Conservation (phyloP, 2,888 invertebrate species). For the Parnassius glacialis region DNA sequence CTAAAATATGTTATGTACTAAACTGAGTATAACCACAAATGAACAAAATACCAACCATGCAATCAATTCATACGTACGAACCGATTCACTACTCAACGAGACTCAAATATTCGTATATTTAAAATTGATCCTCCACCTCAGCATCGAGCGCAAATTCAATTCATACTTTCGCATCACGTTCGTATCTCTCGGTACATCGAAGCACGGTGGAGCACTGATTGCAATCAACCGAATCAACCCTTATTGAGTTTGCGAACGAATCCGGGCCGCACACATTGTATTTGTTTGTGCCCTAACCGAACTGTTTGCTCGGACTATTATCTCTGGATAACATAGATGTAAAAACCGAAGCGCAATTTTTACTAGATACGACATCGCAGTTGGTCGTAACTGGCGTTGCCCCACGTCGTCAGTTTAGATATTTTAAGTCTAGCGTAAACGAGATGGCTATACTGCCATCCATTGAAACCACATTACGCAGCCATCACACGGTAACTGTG, state of each 20-base stretch:
- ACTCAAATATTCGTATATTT: slow-evolving; percentile 16
- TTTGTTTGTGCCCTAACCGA: slow-evolving; percentile 58
- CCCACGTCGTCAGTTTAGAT: too few species aligned
- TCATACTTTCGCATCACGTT: slow-evolving; percentile 53
- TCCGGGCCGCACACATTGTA: slow-evolving; percentile 39
- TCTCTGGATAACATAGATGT: slow-evolving; percentile 36
- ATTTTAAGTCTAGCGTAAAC: too few species aligned
- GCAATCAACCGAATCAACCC: slow-evolving; percentile 71
- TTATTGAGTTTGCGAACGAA: slow-evolving; percentile 66
- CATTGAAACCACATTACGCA: too few species aligned
- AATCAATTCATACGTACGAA: slow-evolving; percentile 12
- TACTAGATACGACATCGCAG: slow-evolving; percentile 36
- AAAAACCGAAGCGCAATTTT: background rate
- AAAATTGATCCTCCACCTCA: slow-evolving; percentile 11
- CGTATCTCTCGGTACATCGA: slow-evolving; percentile 33
- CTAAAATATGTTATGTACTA: too few species aligned
- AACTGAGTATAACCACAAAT: too few species aligned
- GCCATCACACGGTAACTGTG: too few species aligned
- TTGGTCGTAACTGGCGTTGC: too few species aligned
- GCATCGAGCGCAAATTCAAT: slow-evolving; percentile 30
- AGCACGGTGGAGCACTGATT: slow-evolving; percentile 52
- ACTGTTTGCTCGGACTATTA: slow-evolving; percentile 68
- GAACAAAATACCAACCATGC: background rate
- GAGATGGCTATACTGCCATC: too few species aligned
- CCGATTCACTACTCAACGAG: slow-evolving; percentile 2